Evolutionary conservation across 2,797 vertebrate genomes (phyloP).

Genomic region (Brachyalestes nurse): DNA sequence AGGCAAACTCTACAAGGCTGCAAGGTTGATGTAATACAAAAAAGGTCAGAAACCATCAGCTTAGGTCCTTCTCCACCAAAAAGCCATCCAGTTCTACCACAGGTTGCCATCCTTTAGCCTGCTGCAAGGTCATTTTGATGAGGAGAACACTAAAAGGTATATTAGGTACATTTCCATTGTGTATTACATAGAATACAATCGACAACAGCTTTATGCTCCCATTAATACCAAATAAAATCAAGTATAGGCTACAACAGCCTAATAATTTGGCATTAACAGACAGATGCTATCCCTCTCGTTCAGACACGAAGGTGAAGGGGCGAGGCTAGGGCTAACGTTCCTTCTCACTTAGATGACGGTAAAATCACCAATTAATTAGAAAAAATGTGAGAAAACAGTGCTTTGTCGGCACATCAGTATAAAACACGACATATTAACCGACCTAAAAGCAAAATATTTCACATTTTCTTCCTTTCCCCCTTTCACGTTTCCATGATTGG

Average conservation of each 20-base stretch:
- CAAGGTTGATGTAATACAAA: background rate
- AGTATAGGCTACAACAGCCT: background rate
- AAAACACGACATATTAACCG: background rate
- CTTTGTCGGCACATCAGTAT: background rate
- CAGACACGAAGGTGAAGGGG: conserved; percentile 50
- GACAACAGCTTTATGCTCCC: background rate
- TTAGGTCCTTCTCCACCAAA: background rate
- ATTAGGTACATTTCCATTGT: background rate
- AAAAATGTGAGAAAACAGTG: background rate
- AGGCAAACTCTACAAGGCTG: background rate
- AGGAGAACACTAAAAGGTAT: background rate
- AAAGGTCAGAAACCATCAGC: background rate
- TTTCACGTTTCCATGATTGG: background rate
- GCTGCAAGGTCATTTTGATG: conserved; percentile 77
- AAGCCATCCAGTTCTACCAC: conserved; percentile 33
- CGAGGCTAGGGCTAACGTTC: conserved; percentile 49
- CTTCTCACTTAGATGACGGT: conserved; percentile 25
- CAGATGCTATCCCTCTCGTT: background rate
- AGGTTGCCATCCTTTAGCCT: conserved; percentile 54
- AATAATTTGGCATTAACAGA: no score
- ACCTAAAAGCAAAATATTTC: background rate
- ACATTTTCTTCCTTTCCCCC: background rate
- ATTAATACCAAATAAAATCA: background rate
- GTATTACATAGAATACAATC: background rate
- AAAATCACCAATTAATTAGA: conserved; percentile 27